Base-by-base conservation (phyloP, 2,797 vertebrate species). In the Gymnothorax reevesii region DNA sequence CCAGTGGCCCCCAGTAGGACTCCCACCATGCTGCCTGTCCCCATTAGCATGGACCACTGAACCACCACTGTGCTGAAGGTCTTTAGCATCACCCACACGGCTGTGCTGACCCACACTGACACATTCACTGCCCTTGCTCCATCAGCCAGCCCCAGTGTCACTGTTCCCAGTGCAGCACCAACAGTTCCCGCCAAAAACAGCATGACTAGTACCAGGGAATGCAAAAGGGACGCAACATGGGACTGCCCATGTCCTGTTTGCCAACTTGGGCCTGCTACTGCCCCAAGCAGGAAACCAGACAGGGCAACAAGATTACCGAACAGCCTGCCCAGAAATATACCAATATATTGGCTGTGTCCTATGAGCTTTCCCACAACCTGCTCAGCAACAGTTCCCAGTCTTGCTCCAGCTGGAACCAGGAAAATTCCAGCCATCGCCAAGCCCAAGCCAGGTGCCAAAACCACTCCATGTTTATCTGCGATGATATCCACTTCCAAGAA, bases 1-100 rank as follows among this genome's bases (percentile, higher is more conserved):
- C 89, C 90, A 49, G 87, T 60, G 12, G 85, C 90, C 25, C 91
- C 90, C 20, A 90, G 77, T 60, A 90, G 86, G 71, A 89, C 90
- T 73, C 90, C 91, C 1, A 88, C 88, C 54, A 60, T 85, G n/a
- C 90, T 89, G 77, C 89, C 90, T 1, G 87, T 83, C 49, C 91
- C 91, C 9, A 91, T 79, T 71, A 86, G 49, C 59, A 3, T 12
- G 0, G 80, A 82, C 0, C 4, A 88, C 5, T 17, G 15, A 52
- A 84, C 25, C 25, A 89, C 66, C 42, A 88, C 33, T 33, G 7
- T 20, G 33, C 54, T 52, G 52, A 79, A 54, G 33, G 75, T 20
- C 42, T 52, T 79, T 15, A 79, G 75, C 17, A 79, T 2, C 49
- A 20, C 75, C 2, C 75, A 49, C 4, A 20, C 13, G 3, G 13